Evolutionary conservation across 2,888 invertebrate genomes (phyloP).

Genomic region (Archips xylosteana): DNA sequence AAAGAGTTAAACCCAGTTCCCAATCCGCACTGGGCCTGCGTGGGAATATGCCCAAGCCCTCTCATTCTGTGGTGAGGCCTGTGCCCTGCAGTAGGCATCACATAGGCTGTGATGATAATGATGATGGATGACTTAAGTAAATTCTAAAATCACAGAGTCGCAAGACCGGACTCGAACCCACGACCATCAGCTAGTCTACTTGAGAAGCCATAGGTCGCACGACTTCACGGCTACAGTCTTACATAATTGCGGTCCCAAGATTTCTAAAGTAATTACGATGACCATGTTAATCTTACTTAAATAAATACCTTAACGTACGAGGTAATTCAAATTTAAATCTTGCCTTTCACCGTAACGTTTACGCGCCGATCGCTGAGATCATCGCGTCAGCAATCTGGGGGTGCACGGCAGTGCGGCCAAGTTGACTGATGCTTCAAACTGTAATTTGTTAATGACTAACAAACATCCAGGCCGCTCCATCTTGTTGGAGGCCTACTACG

Average conservation of each 20-base stretch:
- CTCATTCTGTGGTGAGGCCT: too few species aligned
- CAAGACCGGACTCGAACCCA: too few species aligned
- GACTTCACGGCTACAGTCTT: not conserved
- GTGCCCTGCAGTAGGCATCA: too few species aligned
- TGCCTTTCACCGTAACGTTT: constrained; percentile 29
- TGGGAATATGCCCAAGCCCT: too few species aligned
- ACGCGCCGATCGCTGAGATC: constrained; percentile 12
- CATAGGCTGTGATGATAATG: too few species aligned
- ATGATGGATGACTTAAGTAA: too few species aligned
- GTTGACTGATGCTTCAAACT: not conserved
- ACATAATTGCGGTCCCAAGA: not conserved
- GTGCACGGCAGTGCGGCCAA: not conserved
- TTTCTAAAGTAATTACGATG: not conserved
- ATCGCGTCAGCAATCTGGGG: constrained; percentile 18
- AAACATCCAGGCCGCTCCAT: not conserved
- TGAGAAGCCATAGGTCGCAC: too few species aligned
- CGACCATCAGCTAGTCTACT: too few species aligned
- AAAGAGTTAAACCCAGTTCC: too few species aligned
- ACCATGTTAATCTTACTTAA: not conserved
- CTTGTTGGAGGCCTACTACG: too few species aligned
- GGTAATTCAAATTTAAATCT: constrained; percentile 3
- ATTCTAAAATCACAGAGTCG: too few species aligned
- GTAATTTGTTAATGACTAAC: not conserved
- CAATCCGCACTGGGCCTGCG: too few species aligned
- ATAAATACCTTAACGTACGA: not conserved